Evolutionary conservation across 2,797 vertebrate genomes (phyloP).

Genomic region (Enteromius radiatus): DNA sequence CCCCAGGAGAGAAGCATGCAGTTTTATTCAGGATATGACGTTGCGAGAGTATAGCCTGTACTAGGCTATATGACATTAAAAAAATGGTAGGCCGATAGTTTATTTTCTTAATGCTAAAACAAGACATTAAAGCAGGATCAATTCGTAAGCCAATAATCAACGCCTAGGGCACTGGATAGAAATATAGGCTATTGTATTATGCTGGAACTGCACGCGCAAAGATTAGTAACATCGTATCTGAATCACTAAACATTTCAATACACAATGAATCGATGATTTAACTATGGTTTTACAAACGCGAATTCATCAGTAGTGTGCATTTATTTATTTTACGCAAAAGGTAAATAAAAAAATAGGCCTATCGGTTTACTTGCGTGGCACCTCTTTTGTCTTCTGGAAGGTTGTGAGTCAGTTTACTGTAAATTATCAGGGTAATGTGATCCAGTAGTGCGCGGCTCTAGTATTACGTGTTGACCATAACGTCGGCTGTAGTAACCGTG

Average conservation of each 20-base stretch:
- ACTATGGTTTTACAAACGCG: background rate
- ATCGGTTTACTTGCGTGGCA: background rate
- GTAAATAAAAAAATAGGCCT: background rate
- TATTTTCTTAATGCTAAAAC: background rate
- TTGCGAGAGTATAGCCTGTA: background rate
- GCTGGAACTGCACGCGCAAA: background rate
- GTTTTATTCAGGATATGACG: slow-evolving; percentile 43
- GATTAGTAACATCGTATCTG: background rate
- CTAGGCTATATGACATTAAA: background rate
- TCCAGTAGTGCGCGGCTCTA: background rate
- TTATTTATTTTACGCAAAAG: background rate
- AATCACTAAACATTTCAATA: background rate
- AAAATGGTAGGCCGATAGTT: background rate
- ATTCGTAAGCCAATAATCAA: background rate
- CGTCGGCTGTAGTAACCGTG: slow-evolving; percentile 29
- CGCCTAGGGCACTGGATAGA: background rate
- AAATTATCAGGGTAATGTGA: background rate
- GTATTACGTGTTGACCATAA: slow-evolving; percentile 14
- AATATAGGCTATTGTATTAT: background rate
- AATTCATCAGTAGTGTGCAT: background rate
- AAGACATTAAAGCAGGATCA: background rate
- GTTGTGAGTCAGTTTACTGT: background rate
- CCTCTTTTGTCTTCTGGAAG: background rate
- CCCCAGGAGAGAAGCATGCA: slow-evolving; percentile 5
- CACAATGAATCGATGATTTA: background rate